phyloP scores from a whole-genome alignment of 2,113 vertebrate species.

The Haemorhous mexicanus region DNA sequence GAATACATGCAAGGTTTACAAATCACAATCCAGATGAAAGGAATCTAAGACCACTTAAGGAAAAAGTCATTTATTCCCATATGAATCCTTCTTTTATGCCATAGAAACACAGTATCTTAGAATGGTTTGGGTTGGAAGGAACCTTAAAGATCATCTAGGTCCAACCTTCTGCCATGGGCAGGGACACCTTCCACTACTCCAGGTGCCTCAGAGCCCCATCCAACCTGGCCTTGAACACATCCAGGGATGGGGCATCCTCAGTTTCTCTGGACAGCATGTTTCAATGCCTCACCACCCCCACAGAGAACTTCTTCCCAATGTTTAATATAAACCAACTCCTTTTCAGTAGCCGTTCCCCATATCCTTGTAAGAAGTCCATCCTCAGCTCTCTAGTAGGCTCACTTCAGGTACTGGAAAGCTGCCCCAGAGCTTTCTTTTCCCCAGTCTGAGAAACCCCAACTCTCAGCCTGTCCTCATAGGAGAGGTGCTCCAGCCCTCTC shows the following conservation, averaged over 20 bases:
- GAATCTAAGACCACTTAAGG: neutral
- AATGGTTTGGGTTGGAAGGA: neutral
- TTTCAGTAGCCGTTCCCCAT: neutral
- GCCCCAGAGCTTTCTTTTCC: neutral
- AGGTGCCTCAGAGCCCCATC: neutral
- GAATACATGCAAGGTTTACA: neutral
- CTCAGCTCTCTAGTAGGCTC: neutral
- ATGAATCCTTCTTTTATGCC: neutral
- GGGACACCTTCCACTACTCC: neutral
- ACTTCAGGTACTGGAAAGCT: neutral
- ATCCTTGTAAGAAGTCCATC: too few species aligned
- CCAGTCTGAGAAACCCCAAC: neutral
- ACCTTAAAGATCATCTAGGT: neutral
- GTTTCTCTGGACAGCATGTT: neutral
- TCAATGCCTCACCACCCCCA: too few species aligned
- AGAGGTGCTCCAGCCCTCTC: neutral
- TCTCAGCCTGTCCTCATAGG: too few species aligned
- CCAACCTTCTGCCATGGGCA: neutral
- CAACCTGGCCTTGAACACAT: neutral
- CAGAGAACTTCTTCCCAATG: neutral
- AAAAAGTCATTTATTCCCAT: neutral
- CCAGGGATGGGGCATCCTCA: neutral
- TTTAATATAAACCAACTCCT: neutral
- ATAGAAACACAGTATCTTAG: neutral
- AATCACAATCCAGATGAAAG: neutral